Base-by-base conservation (phyloP, 2,888 invertebrate species). In the Phragmatobia fuliginosa region DNA sequence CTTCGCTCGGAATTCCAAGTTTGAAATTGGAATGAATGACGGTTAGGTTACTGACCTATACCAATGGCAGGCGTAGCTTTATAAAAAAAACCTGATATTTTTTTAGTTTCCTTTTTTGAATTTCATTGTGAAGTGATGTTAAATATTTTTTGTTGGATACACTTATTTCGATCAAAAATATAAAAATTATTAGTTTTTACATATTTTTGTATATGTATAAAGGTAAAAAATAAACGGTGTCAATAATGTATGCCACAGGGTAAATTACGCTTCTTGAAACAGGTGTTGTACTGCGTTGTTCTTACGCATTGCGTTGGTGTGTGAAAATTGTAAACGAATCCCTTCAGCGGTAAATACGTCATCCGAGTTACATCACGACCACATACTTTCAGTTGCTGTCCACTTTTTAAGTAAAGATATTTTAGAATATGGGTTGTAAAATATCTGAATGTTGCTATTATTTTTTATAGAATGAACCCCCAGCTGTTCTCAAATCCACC, bases 21-120 rank as follows among this genome's bases (percentile, higher is more conserved):
- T 94, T 92, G 90, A 91, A 94, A 92, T 92, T 92, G 91, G 91
- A 93, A 93, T 94, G 92, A 94, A 93, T 93, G 94, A 92, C 93
- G 93, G 88, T 90, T 89, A 91, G 94, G 94, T 94, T 91, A 90
- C 92, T 92, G 92, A 94, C 94, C 94, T 93, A 92, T 81, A 91
- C 85, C 90, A 92, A 91, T 83, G 77, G 80, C 73, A 77, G 66
- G 71, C 73, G 72, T 74, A 70, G 56, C 49, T 74, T 76, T 76
- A 75, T 74, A 62, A 38, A 38, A 75, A 69, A 52, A 45, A 49
- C 63, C 25, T 38, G 45, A 67, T 56, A 63, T 61, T 68, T 67
- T 68, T 62, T 66, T 61, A 45, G 25, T 16, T 36, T 45, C 32
- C 21, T 45, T 41, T 33, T 33, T 59, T 41, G 58, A 61, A 36